Conservation (phyloP, 2,888 invertebrate genomes). For the Monopis laevigella region DNA sequence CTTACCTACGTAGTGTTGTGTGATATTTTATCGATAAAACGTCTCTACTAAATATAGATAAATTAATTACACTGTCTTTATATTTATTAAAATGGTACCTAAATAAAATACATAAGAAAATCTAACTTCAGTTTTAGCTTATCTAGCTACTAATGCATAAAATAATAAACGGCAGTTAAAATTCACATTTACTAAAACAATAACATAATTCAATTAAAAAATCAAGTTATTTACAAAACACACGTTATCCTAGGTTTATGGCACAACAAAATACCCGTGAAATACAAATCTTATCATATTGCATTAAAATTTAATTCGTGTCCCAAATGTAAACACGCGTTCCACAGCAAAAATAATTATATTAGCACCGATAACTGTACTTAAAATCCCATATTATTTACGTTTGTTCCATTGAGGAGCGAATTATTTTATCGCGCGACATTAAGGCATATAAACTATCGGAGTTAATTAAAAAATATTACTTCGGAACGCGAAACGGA, state of each 20-base stretch:
- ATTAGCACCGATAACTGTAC: neutral
- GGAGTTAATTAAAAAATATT: slow-evolving; percentile 61
- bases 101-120: too few species aligned
- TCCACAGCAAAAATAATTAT: neutral
- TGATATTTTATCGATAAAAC: too few species aligned
- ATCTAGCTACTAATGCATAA: too few species aligned
- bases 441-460: slow-evolving; percentile 66
- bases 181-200: too few species aligned
- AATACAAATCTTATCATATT: slow-evolving; percentile 54
- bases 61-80: too few species aligned
- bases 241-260: slow-evolving; percentile 59
- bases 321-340: too few species aligned
- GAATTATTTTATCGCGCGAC: slow-evolving; percentile 44
- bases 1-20: too few species aligned
- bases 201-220: slow-evolving; percentile 51
- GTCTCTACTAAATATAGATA: too few species aligned
- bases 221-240: slow-evolving; percentile 63
- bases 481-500: slow-evolving; percentile 24
- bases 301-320: slow-evolving; percentile 38
- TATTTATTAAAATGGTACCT: too few species aligned
- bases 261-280: slow-evolving; percentile 58
- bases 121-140: too few species aligned
- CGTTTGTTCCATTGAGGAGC: too few species aligned
- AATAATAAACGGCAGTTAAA: too few species aligned
- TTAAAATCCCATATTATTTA: slow-evolving; percentile 34